Percentiles rank a stretch among this genome's conserved stretches.
Conservation (phyloP, 2,888 invertebrate species). For the Galeopsomyia nigrocyanea region DNA sequence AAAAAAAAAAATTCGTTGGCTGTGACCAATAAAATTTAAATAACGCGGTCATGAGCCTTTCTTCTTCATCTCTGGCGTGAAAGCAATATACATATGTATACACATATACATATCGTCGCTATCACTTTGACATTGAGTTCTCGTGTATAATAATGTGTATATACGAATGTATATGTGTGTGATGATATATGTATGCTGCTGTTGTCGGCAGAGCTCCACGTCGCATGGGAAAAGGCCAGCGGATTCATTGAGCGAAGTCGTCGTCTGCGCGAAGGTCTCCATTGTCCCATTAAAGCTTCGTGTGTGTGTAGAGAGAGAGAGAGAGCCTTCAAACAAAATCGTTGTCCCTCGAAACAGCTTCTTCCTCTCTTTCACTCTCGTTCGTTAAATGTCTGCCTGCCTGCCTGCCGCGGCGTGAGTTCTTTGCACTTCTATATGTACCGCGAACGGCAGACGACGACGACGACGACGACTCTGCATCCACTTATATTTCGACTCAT, state of each 20-base stretch:
- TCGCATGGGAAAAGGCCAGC: slow-evolving; percentile 62
- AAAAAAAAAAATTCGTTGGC: too few relatives aligned
- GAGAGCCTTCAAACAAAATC: slow-evolving; percentile 56
- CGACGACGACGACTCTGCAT: neutral
- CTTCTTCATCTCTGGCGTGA: slow-evolving; percentile 14
- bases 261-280: slow-evolving; percentile 52
- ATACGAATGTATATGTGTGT: slow-evolving; percentile 17
- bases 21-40: too few relatives aligned
- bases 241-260: slow-evolving; percentile 61
- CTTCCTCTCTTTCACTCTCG: neutral
- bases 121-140: slow-evolving; percentile 35
- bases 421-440: neutral
- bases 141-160: slow-evolving; percentile 40
- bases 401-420: too few relatives aligned
- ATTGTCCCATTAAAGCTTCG: slow-evolving; percentile 55
- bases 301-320: slow-evolving; percentile 40
- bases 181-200: slow-evolving; percentile 32
- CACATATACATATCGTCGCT: slow-evolving; percentile 13
- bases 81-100: too few relatives aligned
- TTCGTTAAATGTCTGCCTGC: neutral
- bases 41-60: slow-evolving; percentile 4
- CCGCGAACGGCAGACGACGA: neutral
- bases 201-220: neutral
- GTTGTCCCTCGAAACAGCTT: slow-evolving; percentile 48
- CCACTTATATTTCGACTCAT: neutral